Evolutionary conservation across 2,113 vertebrate species (phyloP), one percentile per base, ranked within the genome.

Genomic region (Bucco capensis): DNA sequence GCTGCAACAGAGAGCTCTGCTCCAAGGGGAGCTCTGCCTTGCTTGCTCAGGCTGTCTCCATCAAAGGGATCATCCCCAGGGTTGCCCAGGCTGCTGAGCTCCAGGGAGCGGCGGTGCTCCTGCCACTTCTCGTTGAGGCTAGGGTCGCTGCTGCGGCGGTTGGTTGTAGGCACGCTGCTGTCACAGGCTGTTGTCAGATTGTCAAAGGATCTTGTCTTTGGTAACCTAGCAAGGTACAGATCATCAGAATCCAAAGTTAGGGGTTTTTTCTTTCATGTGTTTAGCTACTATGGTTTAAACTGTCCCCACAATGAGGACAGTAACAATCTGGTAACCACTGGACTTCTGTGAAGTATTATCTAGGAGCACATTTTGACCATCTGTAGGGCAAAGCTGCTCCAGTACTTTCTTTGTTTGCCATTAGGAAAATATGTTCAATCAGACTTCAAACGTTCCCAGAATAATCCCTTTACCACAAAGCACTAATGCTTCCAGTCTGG

Each of bases 61-160:
- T 98, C 97, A 3, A 94, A 94, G 1, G 91, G 93, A 23, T 98
- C 98, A 1, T 98, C 98, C 8, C 98, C 98, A 1, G 98, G 89
- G 44, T 97, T 97, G 8, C 97, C 97, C 2, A 98, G 98, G 92
- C 97, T 97, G 96, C 97, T 98, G 88, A 99, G 96, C 92, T 99
- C 99, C 94, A 99, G 97, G 1, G 99, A 99, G 27, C 98, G 98
- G 2, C 98, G 97, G 91, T 99, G 99, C 93, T 99, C 99, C 93
- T 99, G 99, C 99, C 99, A 99, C 96, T 99, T 99, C 84, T 99
- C 99, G 1, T 99, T 99, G 78, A 99, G 97, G 94, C 98, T 99
- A 21, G 99, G 99, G 94, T 99, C 99, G 2, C 99, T 99, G 80
- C 99, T 99, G n/a, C 99, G 98, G 24, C 99, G 98, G 94, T 98